Percentiles rank a stretch among this genome's conserved stretches.
Conservation (phyloP, 2,113 vertebrate genomes). For the Elachura formosa region DNA sequence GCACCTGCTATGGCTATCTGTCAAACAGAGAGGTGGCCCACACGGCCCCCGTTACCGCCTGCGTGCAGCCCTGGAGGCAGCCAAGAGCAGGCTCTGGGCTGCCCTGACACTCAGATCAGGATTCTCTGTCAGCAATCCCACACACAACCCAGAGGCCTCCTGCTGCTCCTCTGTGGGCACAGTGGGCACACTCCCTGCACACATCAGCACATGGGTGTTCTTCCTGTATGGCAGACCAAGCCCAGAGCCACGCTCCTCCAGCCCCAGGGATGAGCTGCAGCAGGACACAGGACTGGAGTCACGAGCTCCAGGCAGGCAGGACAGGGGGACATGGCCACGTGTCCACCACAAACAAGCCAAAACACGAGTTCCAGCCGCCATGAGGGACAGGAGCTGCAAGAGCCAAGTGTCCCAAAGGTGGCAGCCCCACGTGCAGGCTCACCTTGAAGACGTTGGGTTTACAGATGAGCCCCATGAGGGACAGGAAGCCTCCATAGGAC, state of each 20-base stretch:
- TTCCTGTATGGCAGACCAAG: not conserved
- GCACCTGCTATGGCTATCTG: conserved; percentile 95
- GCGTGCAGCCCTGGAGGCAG: not conserved
- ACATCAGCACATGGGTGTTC: no score
- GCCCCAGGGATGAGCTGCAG: not conserved
- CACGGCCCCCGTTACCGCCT: not conserved
- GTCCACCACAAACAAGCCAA: not conserved
- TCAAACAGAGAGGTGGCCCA: conserved; percentile 6
- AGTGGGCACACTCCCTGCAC: not conserved
- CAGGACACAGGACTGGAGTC: not conserved
- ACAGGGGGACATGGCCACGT: not conserved
- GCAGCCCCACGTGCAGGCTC: not conserved
- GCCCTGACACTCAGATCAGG: not conserved
- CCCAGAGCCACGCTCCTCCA: not conserved
- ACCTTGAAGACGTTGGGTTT: conserved; percentile 94
- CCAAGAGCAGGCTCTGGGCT: not conserved
- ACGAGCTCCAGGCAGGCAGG: not conserved
- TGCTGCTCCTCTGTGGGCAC: not conserved
- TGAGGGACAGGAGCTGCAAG: not conserved
- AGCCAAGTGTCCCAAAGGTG: not conserved
- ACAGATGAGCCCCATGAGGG: conserved; percentile 96
- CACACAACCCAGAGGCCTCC: not conserved
- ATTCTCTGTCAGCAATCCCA: not conserved
- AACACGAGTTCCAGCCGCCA: not conserved
- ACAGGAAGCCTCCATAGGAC: conserved; percentile 95